phyloP scores from a whole-genome alignment of 2,113 vertebrate genomes.

The Lasiurus cinereus region DNA sequence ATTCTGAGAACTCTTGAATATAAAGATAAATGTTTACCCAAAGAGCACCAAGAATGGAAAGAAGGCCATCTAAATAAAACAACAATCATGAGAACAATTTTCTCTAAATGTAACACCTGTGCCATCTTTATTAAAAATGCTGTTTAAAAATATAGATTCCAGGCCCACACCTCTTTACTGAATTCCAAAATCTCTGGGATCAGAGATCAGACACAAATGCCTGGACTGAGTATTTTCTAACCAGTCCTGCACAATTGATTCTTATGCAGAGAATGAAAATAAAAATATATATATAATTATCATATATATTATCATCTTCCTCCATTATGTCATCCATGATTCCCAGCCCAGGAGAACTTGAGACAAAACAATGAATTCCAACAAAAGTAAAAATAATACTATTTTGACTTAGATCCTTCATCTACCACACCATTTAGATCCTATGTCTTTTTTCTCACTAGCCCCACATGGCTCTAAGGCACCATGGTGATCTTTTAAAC shows the following conservation, averaged over 20 bases:
- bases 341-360: background rate
- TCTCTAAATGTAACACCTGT: background rate
- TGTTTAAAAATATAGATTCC: constrained; percentile 13
- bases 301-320: background rate
- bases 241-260: background rate
- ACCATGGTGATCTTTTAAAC: background rate
- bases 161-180: background rate
- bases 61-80: background rate
- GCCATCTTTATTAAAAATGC: background rate
- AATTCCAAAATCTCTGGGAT: background rate
- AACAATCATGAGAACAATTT: background rate
- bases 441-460: background rate
- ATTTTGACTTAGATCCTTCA: background rate
- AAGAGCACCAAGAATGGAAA: background rate
- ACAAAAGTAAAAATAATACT: constrained; percentile 10
- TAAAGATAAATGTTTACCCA: background rate
- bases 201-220: background rate
- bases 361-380: background rate
- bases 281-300: background rate
- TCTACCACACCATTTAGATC: background rate
- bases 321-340: background rate
- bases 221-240: background rate
- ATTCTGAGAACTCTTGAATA: background rate
- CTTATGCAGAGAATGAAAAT: background rate
- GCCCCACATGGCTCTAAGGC: background rate